phyloP scores from a whole-genome alignment of 2,888 invertebrate species.

The Agrotis ipsilon region DNA sequence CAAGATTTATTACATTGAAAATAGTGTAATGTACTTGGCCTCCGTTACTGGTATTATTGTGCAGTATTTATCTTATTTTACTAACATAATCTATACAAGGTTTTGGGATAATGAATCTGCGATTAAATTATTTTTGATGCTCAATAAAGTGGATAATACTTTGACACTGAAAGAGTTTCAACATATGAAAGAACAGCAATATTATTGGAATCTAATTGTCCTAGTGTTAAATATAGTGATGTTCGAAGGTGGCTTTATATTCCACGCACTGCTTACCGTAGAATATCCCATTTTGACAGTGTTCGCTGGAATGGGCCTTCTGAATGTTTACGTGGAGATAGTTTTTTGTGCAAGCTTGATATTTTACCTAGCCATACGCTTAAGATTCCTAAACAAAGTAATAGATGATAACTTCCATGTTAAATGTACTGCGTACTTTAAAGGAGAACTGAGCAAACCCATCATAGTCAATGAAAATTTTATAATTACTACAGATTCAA shows the following conservation, averaged over 20 bases:
- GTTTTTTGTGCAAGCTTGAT: conserved; percentile 60
- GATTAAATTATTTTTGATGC: conserved; percentile 24
- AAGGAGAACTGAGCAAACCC: not conserved
- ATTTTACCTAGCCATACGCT: conserved; percentile 63
- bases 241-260: conserved; percentile 56
- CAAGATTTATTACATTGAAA: conserved; percentile 41
- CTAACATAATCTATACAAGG: conserved; percentile 58
- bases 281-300: conserved; percentile 55
- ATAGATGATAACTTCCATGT: conserved; percentile 27
- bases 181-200: conserved; percentile 55
- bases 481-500: conserved; percentile 31
- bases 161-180: conserved; percentile 53
- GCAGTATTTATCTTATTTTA: conserved; percentile 60
- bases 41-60: conserved; percentile 42
- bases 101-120: conserved; percentile 51
- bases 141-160: conserved; percentile 67
- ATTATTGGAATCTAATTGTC: conserved; percentile 50
- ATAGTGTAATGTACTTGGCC: conserved; percentile 44
- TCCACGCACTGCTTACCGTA: conserved; percentile 45
- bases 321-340: conserved; percentile 64
- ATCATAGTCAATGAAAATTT: conserved; percentile 16
- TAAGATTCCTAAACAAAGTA: conserved; percentile 57
- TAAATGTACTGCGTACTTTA: not conserved
- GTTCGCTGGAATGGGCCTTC: conserved; percentile 52
- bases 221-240: conserved; percentile 38